phyloP scores from a whole-genome alignment of 2,113 vertebrate species.

The Notothenia rossii region DNA sequence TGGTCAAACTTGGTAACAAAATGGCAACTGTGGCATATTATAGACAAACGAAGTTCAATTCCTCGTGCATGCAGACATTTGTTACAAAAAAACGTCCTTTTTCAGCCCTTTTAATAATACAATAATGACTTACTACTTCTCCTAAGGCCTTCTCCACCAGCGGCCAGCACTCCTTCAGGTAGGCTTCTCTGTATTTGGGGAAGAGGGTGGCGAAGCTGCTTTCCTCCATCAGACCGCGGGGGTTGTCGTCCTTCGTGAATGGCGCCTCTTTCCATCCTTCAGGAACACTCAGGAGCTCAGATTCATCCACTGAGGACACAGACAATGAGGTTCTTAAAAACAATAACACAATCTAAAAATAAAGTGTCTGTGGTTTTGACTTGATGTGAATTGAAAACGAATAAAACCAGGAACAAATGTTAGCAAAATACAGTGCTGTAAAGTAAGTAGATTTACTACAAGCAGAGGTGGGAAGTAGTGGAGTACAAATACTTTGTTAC shows the following conservation, averaged over 20 bases:
- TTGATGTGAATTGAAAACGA: not conserved
- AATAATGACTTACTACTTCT: constrained; percentile 85
- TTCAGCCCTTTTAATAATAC: too few species aligned
- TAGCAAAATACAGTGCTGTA: too few species aligned
- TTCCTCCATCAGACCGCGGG: constrained; percentile 92
- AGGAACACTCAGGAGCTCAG: constrained; percentile 92
- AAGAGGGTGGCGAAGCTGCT: constrained; percentile 98
- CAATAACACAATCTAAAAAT: too few species aligned
- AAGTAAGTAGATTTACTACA: too few species aligned
- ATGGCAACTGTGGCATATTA: too few species aligned
- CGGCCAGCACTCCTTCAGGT: constrained; percentile 96
- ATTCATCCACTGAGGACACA: constrained; percentile 67
- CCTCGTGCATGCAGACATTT: not conserved
- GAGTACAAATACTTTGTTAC: too few species aligned
- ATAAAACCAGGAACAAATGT: too few species aligned
- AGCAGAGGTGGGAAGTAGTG: too few species aligned
- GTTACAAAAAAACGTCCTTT: too few species aligned
- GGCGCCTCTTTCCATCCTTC: constrained; percentile 94
- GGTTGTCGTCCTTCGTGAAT: constrained; percentile 93
- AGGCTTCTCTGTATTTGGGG: constrained; percentile 95
- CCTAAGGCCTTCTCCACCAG: constrained; percentile 92
- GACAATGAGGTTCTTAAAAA: too few species aligned
- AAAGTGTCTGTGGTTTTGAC: not conserved
- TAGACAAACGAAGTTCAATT: not conserved
- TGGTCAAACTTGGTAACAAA: too few species aligned